Base-by-base conservation (phyloP, 1,140 invertebrate genomes). In the Hestina assimilis region DNA sequence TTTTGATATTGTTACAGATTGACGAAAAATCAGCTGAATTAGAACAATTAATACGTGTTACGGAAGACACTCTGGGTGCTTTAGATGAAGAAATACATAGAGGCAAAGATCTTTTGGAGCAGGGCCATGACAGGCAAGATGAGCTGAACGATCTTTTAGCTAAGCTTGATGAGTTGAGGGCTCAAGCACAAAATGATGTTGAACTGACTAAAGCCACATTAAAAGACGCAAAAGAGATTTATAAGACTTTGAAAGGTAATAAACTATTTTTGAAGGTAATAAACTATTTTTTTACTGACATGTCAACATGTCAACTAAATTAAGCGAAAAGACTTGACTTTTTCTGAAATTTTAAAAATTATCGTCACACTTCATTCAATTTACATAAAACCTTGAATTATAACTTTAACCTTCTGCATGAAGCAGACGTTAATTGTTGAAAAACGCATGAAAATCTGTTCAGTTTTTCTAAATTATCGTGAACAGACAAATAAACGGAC, bases 181-280 rank as follows among this genome's bases (percentile, higher is more conserved):
- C 90, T 0, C 92, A 92, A 71, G 96, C 96, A 0, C 92, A 93
- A 50, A 91, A 95, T 50, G 96, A 97, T 15, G 94, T 98, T 0
- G 90, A 93, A 58, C 90, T 93, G 38, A 96, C 95, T 8, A 95
- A 97, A 66, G 93, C 94, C 62, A 97, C 95, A 0, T 89, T 98
- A 0, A 92, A 93, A 66, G 95, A 98, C 76, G 97, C 97, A 1
- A 93, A 95, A 66, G 92, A 95, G 41, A 98, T 96, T 3, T 92
- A 96, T 43, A 90, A 94, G 53, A 97, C 94, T 35, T 85, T 98
- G 1, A 92, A 94, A 89, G 93, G 96, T 97, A 89, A 45, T n/a
- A n/a, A 40, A 42, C 28, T 6, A 43, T 4, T 12, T 40, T 24
- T 50, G n/a, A 47, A 2, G 9, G 14, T 38, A 45, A 26, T 12